phyloP scores from a whole-genome alignment of 2,113 vertebrate species.

The Cavia aperea region DNA sequence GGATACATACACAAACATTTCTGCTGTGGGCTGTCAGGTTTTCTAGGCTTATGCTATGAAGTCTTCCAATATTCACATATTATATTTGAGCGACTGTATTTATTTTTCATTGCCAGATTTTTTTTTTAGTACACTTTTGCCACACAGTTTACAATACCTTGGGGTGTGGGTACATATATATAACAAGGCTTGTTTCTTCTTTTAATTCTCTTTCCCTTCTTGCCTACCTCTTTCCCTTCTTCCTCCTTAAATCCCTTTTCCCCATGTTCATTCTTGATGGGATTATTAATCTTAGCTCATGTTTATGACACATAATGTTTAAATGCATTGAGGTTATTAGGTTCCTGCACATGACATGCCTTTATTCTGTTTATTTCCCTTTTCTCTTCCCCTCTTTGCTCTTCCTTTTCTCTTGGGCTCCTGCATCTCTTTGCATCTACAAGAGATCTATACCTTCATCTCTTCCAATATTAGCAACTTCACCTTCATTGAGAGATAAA shows the following conservation, averaged over 20 bases:
- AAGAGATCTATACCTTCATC: background rate
- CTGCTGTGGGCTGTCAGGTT: background rate
- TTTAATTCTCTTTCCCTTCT: background rate
- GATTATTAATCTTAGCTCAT: background rate
- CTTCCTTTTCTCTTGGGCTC: background rate
- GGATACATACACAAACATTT: background rate
- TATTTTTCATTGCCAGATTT: background rate
- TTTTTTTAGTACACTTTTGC: background rate
- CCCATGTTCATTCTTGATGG: background rate
- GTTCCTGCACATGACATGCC: background rate
- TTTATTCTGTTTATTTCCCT: background rate
- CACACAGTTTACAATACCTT: background rate
- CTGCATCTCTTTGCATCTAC: background rate
- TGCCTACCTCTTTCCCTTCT: background rate
- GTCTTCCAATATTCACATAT: background rate
- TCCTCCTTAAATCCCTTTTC: background rate
- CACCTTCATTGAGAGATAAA: slow-evolving; percentile 26
- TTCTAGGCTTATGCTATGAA: background rate
- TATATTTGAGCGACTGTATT: background rate
- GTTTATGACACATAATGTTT: background rate
- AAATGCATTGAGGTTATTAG: background rate
- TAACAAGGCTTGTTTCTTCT: background rate
- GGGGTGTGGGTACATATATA: background rate
- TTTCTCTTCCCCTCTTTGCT: background rate
- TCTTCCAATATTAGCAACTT: background rate